Percentiles rank a stretch among this genome's conserved stretches.
These are phyloP conservation scores for Rhinoderma darwinii DNA, from an alignment of 2,113 vertebrate genomes.

Conservation along the genomic window DNA sequence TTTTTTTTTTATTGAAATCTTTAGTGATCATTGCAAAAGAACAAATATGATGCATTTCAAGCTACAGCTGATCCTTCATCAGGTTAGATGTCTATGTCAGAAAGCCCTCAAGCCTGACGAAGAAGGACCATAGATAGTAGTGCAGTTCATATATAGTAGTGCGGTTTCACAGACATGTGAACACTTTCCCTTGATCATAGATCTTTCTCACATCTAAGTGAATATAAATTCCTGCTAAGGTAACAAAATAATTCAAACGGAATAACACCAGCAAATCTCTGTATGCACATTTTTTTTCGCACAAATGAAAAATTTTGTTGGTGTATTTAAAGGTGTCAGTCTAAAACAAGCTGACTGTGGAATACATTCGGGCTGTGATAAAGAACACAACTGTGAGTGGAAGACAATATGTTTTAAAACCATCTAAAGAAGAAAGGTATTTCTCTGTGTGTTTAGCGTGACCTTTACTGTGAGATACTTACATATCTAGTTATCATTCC, in stretches of 20 bases:
- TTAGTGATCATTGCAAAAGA: not conserved
- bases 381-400: conserved; percentile 10
- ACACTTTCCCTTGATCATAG: not conserved
- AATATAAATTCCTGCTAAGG: not conserved
- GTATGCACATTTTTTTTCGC: not conserved
- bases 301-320: conserved; percentile 47
- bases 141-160: not conserved
- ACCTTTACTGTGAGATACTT: conserved; percentile 38
- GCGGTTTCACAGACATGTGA: not conserved
- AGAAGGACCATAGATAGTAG: not conserved
- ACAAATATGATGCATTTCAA: not conserved
- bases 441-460: conserved; percentile 46
- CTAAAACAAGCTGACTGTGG: conserved; percentile 25
- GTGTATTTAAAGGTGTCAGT: conserved; percentile 44
- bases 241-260: conserved; percentile 22
- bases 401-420: conserved; percentile 37
- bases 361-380: not conserved
- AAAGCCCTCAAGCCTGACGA: not conserved
- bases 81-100: not conserved
- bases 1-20: not conserved
- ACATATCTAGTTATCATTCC: conserved; percentile 48
- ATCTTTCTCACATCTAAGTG: not conserved
- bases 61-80: not conserved
- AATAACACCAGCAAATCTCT: not conserved
- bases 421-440: conserved; percentile 52